phyloP scores from a whole-genome alignment of 2,113 vertebrate genomes.

The Campylomormyrus numenius region DNA sequence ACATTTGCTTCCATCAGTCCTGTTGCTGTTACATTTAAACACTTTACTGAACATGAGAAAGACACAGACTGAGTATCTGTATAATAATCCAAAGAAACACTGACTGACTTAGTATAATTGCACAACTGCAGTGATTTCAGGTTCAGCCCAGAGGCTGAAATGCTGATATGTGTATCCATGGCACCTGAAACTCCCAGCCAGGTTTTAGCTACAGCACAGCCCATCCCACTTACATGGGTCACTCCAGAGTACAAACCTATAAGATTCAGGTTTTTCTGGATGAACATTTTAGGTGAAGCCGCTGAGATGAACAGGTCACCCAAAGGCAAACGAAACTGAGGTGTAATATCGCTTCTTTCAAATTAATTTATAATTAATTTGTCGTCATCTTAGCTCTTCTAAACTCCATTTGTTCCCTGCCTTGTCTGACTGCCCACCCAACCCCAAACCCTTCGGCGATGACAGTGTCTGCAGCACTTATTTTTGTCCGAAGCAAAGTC shows the following conservation, averaged over 20 bases:
- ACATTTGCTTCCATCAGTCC: neutral
- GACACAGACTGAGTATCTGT: neutral
- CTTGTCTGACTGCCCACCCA: neutral
- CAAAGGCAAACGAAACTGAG: neutral
- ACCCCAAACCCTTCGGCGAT: neutral
- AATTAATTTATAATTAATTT: neutral
- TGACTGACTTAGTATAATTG: neutral
- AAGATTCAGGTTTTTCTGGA: slow-evolving; percentile 5
- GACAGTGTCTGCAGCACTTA: neutral
- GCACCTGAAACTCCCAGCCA: neutral
- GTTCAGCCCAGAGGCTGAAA: neutral
- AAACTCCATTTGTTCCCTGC: neutral
- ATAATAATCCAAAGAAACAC: neutral
- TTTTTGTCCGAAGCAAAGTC: neutral
- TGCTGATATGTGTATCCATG: neutral
- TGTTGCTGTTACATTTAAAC: neutral
- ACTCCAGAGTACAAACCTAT: neutral
- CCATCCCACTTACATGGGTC: neutral
- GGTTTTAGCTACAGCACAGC: neutral
- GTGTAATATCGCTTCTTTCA: neutral
- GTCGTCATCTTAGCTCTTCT: neutral
- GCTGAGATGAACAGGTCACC: neutral
- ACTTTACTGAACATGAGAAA: neutral
- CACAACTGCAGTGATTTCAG: neutral
- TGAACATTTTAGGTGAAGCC: neutral